Evolutionary conservation across 2,113 vertebrate species (phyloP), one percentile per base, ranked within the genome.

Genomic region (Tretioscincus oriximinensis): DNA sequence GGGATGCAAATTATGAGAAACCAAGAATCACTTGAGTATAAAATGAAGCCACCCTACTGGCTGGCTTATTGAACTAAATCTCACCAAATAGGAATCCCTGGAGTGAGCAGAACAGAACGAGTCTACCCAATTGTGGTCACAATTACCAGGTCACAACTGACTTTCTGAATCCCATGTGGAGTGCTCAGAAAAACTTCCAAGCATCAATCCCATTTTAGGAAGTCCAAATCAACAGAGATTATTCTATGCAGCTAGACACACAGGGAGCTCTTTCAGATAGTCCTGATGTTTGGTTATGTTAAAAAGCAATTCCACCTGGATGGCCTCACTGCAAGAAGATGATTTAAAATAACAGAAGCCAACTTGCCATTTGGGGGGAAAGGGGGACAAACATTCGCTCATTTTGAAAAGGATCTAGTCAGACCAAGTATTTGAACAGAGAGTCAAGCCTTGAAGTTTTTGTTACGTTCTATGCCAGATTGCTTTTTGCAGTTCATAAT

Each of bases 151-250:
- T 4, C 35, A 41, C 35, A 41, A 41, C 5, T 3, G 35, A 67
- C 21, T 12, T 14, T 26, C 18, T 22, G 6, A 21, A 22, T 45
- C 49, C n/a, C 1, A 0, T 24, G 51, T 51, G 51, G 10, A 51
- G 51, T 51, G 51, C 51, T 29, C 18, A 22, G n/a, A 21, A n/a
- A 28, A 18, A 60, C 2, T 67, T 31, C 20, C 5, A 4, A 7
- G 16, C 26, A 9, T 24, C 5, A n/a, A 16, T 47, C 22, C n/a
- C 14, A n/a, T 22, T 35, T 45, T 35, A 5, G 5, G 9, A 29
- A 12, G 10, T 1, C 3, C 22, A 1, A 77, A 26, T 4, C 7
- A 6, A 45, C 1, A 1, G 41, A 1, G 31, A 4, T 16, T 28
- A 65, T 41, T 41, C 35, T n/a, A 29, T 7, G 20, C 21, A 66